phyloP scores from a whole-genome alignment of 2,888 invertebrate species.

The Oscheius sp. region DNA sequence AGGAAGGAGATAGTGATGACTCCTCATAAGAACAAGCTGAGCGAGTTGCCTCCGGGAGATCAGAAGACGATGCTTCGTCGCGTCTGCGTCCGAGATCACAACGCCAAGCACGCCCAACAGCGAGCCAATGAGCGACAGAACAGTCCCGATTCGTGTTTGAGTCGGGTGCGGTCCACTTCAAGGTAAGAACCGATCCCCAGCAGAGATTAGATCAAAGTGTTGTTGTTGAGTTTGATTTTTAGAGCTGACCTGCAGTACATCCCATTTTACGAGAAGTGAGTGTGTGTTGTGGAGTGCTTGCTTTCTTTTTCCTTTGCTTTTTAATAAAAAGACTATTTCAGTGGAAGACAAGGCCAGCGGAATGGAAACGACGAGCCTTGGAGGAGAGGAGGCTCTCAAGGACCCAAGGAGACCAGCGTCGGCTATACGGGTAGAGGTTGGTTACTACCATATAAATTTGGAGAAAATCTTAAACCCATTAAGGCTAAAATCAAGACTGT shows the following conservation, averaged over 20 bases:
- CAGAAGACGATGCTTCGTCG: slow-evolving; percentile 57
- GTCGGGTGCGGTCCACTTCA: slow-evolving; percentile 44
- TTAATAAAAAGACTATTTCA: neutral
- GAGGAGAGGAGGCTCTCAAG: neutral
- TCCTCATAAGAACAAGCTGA: slow-evolving; percentile 67
- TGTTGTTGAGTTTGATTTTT: slow-evolving; percentile 21
- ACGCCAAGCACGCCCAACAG: slow-evolving; percentile 49
- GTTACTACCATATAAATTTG: neutral
- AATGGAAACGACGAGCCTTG: slow-evolving; percentile 28
- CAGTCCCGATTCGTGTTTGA: slow-evolving; percentile 52
- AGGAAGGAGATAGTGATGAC: slow-evolving; percentile 63
- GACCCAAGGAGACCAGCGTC: slow-evolving; percentile 19
- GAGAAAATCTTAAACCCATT: neutral
- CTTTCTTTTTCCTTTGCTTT: neutral
- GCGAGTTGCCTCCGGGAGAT: slow-evolving; percentile 50
- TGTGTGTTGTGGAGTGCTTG: slow-evolving; percentile 18
- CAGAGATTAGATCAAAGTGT: neutral
- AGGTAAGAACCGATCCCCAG: slow-evolving; percentile 34
- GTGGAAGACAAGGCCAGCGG: slow-evolving; percentile 3
- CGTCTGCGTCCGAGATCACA: slow-evolving; percentile 62
- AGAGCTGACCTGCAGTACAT: slow-evolving; percentile 53
- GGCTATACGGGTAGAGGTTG: slow-evolving; percentile 5
- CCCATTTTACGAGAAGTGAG: slow-evolving; percentile 55
- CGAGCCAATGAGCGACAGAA: slow-evolving; percentile 49
- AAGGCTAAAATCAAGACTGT: no score